phyloP scores from a whole-genome alignment of 2,888 invertebrate genomes.

The Agriopis aurantiaria region DNA sequence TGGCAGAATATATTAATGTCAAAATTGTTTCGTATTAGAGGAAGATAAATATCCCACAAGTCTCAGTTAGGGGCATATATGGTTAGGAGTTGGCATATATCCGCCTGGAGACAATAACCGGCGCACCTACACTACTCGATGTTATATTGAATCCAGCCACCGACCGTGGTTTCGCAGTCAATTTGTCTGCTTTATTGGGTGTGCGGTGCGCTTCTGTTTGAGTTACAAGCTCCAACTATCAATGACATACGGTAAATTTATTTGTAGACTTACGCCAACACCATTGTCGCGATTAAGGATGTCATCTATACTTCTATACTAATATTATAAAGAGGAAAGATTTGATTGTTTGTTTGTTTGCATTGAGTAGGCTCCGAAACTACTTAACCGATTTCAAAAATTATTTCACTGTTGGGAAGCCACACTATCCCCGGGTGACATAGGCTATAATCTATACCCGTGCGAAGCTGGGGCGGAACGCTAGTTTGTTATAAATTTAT shows the following conservation, averaged over 20 bases:
- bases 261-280: constrained; percentile 49
- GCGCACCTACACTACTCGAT: constrained; percentile 66
- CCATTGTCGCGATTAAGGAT: constrained; percentile 18
- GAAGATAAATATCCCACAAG: constrained; percentile 8
- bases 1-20: not conserved
- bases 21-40: not conserved
- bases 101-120: constrained; percentile 73
- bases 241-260: constrained; percentile 52
- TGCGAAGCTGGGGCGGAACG: too few relatives aligned
- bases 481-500: constrained; percentile 26
- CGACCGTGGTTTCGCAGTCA: constrained; percentile 73
- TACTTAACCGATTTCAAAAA: too few relatives aligned
- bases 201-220: constrained; percentile 63
- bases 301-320: too few relatives aligned
- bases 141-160: constrained; percentile 70
- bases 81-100: constrained; percentile 60
- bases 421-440: too few relatives aligned
- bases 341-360: too few relatives aligned
- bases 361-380: too few relatives aligned
- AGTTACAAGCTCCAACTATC: constrained; percentile 56
- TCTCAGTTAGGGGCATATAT: constrained; percentile 50
- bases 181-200: constrained; percentile 80
- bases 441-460: too few relatives aligned
- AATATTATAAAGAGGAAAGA: too few relatives aligned
- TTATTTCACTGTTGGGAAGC: too few relatives aligned